Conservation (phyloP, 2,113 vertebrate genomes). For the Origma solitaria region DNA sequence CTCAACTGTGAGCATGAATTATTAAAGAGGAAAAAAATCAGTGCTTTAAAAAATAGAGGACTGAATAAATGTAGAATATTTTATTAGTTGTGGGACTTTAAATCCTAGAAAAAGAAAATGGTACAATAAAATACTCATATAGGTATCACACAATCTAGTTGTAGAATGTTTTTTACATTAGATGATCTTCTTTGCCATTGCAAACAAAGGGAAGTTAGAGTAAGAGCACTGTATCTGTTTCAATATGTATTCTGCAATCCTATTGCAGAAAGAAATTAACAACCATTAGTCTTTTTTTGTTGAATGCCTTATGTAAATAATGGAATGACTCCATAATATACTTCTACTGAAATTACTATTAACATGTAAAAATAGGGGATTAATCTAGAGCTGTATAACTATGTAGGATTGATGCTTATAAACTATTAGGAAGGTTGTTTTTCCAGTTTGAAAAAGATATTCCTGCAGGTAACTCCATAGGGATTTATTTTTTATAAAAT, state of each 20-base stretch:
- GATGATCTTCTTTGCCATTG: background rate
- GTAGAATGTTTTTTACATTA: background rate
- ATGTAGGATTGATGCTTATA: background rate
- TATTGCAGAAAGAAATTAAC: background rate
- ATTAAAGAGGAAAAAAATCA: conserved; percentile 1
- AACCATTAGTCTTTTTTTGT: background rate
- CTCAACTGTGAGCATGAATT: conserved; percentile 16
- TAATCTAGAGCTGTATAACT: background rate
- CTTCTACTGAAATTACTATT: background rate
- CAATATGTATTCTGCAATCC: background rate
- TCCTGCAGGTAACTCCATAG: background rate
- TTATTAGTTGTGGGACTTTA: background rate
- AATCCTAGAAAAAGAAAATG: background rate
- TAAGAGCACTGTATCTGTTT: background rate
- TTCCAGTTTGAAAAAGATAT: background rate
- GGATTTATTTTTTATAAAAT: background rate
- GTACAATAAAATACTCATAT: background rate
- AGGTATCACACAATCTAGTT: background rate
- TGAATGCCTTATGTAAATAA: background rate
- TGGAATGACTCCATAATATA: background rate
- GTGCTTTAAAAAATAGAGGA: background rate
- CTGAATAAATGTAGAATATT: conserved; percentile 3
- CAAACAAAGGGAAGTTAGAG: background rate
- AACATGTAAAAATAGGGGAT: background rate
- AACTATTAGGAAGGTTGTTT: background rate